phyloP scores from a whole-genome alignment of 1,140 invertebrate genomes.

The Oreohelix idahoensis region DNA sequence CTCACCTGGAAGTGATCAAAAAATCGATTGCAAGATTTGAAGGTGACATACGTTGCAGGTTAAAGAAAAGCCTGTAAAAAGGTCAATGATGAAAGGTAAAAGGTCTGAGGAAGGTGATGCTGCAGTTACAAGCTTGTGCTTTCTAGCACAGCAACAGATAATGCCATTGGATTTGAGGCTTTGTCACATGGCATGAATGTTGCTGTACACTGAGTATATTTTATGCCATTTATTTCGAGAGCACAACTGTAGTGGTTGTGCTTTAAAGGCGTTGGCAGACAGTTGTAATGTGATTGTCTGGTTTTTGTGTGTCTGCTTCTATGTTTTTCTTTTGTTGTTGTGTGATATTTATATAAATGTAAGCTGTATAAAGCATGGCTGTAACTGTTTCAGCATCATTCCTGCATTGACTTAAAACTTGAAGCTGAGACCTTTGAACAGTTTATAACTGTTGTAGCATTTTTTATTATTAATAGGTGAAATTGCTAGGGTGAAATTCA shows the following conservation, averaged over 20 bases:
- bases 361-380: background rate
- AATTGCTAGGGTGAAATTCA: too few relatives aligned
- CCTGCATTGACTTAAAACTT: constrained; percentile 7
- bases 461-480: too few relatives aligned
- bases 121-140: background rate
- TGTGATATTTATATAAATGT: background rate
- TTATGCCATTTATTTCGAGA: background rate
- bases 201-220: background rate
- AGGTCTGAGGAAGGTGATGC: constrained; percentile 36
- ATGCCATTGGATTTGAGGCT: background rate
- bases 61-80: too few relatives aligned
- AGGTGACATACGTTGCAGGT: too few relatives aligned
- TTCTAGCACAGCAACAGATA: background rate
- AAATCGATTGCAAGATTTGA: too few relatives aligned
- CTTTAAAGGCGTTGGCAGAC: constrained; percentile 2
- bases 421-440: constrained; percentile 10
- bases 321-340: background rate
- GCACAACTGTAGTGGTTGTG: background rate
- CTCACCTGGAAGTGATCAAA: too few relatives aligned
- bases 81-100: constrained; percentile 48
- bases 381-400: background rate
- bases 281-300: background rate
- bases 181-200: background rate
- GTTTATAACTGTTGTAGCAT: too few relatives aligned
- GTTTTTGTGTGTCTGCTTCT: too few relatives aligned